Evolutionary conservation across 2,113 vertebrate genomes (phyloP).

Genomic region (Diphyllodes magnificus): DNA sequence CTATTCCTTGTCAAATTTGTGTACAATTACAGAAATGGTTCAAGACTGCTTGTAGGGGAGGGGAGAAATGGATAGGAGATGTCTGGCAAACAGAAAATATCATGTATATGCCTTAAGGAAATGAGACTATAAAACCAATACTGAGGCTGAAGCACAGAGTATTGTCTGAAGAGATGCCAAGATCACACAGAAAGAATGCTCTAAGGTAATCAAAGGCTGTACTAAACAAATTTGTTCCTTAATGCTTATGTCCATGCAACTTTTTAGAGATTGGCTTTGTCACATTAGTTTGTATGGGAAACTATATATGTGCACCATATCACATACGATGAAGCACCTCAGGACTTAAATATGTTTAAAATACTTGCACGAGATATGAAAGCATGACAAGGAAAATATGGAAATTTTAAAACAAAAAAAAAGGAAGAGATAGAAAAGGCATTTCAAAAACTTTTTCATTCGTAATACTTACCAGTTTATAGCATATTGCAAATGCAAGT

Average conservation of each 20-base stretch:
- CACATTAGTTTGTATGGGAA: neutral
- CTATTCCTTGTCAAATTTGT: neutral
- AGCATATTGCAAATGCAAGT: constrained; percentile 84
- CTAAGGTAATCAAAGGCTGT: neutral
- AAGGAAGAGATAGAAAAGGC: neutral
- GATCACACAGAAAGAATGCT: neutral
- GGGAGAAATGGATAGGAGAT: neutral
- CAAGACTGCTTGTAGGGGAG: neutral
- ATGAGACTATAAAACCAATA: neutral
- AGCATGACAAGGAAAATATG: neutral
- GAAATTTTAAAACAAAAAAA: neutral
- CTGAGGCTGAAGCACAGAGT: neutral
- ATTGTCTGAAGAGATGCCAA: neutral
- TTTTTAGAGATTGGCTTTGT: neutral
- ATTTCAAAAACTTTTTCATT: neutral
- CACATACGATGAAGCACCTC: neutral
- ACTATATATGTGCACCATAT: neutral
- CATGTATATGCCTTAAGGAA: neutral
- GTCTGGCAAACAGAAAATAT: neutral
- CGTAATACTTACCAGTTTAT: constrained; percentile 81
- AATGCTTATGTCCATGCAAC: neutral
- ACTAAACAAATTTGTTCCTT: neutral
- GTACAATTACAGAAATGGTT: neutral
- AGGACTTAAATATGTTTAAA: neutral
- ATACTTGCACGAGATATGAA: neutral